These are phyloP conservation scores for Lochmaea capreae DNA, from an alignment of 2,888 invertebrate genomes.

Conservation along the genomic window DNA sequence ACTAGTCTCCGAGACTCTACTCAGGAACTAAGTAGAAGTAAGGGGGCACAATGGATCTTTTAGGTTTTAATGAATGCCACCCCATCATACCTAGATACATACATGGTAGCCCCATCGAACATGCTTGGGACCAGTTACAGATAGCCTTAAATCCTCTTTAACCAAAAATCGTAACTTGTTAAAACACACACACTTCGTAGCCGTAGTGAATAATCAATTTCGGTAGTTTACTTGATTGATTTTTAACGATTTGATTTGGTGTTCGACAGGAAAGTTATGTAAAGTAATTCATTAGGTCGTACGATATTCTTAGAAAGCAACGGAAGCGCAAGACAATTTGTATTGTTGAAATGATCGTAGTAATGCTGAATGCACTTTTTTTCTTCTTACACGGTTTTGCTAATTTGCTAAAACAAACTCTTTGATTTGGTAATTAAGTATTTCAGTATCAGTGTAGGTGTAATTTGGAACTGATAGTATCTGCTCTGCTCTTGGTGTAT, in stretches of 20 bases:
- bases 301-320: slow-evolving; percentile 35
- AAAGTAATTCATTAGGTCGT: slow-evolving; percentile 27
- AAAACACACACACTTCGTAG: background rate
- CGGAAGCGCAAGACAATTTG: slow-evolving; percentile 22
- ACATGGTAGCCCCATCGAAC: too few relatives aligned
- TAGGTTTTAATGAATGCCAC: too few relatives aligned
- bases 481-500: background rate
- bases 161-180: too few relatives aligned
- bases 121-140: too few relatives aligned
- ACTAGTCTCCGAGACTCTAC: too few relatives aligned
- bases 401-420: background rate
- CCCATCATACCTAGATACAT: too few relatives aligned
- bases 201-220: slow-evolving; percentile 20
- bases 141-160: too few relatives aligned
- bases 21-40: too few relatives aligned
- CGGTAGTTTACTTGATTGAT: slow-evolving; percentile 33
- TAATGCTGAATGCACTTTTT: slow-evolving; percentile 13
- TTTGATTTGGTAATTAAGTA: background rate
- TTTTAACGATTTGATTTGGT: slow-evolving; percentile 33
- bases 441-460: background rate
- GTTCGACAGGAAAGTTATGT: slow-evolving; percentile 24
- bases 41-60: too few relatives aligned
- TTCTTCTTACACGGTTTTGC: background rate
- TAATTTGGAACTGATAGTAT: background rate
- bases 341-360: slow-evolving; percentile 4